phyloP scores from a whole-genome alignment of 1,140 invertebrate genomes.

The Aphelenchoides besseyi region DNA sequence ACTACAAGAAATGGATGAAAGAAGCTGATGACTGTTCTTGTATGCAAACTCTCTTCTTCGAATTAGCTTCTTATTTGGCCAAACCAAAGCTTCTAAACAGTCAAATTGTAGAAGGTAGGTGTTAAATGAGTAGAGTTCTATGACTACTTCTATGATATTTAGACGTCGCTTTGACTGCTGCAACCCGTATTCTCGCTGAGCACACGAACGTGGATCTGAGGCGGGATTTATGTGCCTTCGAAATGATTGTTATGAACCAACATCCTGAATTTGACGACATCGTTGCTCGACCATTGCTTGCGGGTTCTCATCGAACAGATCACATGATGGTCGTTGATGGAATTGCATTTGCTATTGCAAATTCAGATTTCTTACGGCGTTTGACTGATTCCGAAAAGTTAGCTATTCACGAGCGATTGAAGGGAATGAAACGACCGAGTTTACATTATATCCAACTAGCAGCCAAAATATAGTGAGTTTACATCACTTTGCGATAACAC shows the following conservation, averaged over 20 bases:
- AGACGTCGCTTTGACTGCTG: background rate
- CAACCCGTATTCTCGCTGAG: background rate
- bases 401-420: background rate
- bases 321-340: background rate
- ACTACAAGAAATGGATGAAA: background rate
- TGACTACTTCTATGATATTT: background rate
- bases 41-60: slow-evolving; percentile 11
- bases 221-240: background rate
- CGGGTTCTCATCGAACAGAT: background rate
- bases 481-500: background rate
- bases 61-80: slow-evolving; percentile 13
- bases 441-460: background rate
- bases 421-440: background rate
- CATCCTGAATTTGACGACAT: background rate
- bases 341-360: background rate
- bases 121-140: background rate
- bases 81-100: background rate
- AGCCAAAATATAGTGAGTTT: slow-evolving; percentile 5
- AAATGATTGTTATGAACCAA: background rate
- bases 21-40: background rate
- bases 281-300: background rate
- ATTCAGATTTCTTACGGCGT: background rate
- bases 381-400: background rate
- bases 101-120: background rate
- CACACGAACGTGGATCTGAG: slow-evolving; percentile 13